Conservation (phyloP, 1,140 invertebrate species). For the Bradysia coprophila region DNA sequence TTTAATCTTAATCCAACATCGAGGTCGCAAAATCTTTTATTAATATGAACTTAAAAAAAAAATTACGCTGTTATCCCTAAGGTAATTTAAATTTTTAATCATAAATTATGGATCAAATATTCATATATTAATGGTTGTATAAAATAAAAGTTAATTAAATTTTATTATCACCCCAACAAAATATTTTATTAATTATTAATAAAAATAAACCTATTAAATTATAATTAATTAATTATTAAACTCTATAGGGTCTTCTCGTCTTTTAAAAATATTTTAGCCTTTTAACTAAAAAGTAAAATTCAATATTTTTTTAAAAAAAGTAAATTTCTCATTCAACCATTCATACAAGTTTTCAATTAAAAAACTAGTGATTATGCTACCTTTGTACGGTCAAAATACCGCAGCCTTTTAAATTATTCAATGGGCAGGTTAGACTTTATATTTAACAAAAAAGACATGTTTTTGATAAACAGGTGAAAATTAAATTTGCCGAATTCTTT, state of each 20-base stretch:
- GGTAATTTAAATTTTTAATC: conserved; percentile 40
- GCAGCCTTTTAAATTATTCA: conserved; percentile 29
- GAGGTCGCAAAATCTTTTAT: conserved; percentile 51
- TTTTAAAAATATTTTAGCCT: conserved; percentile 27
- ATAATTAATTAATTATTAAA: conserved; percentile 29
- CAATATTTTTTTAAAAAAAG: conserved; percentile 26
- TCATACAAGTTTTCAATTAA: conserved; percentile 44
- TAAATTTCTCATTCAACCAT: conserved; percentile 32
- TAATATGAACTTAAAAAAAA: conserved; percentile 40
- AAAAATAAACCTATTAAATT: conserved; percentile 20
- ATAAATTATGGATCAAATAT: conserved; percentile 22
- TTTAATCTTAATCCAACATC: conserved; percentile 59
- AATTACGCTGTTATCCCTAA: conserved; percentile 55
- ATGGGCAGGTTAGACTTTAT: conserved; percentile 40
- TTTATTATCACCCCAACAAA: conserved; percentile 27
- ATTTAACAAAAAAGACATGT: conserved; percentile 41
- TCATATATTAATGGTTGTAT: conserved; percentile 20
- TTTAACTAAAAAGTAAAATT: conserved; percentile 34
- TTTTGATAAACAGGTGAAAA: conserved; percentile 56
- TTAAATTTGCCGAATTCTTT: conserved; percentile 42
- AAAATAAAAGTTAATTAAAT: conserved; percentile 25
- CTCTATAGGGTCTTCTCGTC: conserved; percentile 23
- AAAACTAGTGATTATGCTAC: conserved; percentile 48
- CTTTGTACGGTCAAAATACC: conserved; percentile 43
- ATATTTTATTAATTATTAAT: conserved; percentile 19